phyloP scores from a whole-genome alignment of 2,797 vertebrate genomes.

The Lagorchestes hirsutus region DNA sequence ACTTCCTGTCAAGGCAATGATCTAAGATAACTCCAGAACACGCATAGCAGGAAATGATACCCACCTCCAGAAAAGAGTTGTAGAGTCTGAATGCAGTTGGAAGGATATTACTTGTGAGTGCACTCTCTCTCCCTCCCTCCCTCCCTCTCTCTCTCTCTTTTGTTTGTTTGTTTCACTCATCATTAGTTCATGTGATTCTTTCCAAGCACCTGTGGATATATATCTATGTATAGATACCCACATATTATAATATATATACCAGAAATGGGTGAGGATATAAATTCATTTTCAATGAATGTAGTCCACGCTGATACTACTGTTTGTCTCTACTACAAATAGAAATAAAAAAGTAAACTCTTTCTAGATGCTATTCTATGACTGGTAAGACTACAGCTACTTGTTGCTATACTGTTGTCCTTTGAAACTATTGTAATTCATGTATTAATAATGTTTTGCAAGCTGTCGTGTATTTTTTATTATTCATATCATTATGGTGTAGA shows the following conservation, averaged over 20 bases:
- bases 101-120: no score
- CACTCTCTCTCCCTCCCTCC: no score
- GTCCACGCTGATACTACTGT: not conserved
- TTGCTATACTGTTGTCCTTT: not conserved
- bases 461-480: not conserved
- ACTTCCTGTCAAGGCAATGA: no score
- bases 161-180: no score
- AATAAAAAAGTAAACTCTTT: constrained; percentile 13
- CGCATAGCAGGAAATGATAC: no score
- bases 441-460: not conserved
- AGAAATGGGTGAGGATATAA: constrained; percentile 24
- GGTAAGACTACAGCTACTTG: not conserved
- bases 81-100: no score
- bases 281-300: not conserved
- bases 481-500: not conserved
- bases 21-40: no score
- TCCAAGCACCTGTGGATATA: not conserved
- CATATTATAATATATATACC: not conserved
- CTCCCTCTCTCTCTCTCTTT: no score
- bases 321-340: not conserved
- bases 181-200: no score
- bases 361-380: not conserved
- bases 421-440: not conserved
- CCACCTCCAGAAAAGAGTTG: no score
- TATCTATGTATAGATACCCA: no score